phyloP scores from a whole-genome alignment of 2,113 vertebrate species.

The Solenodon paradoxus region DNA sequence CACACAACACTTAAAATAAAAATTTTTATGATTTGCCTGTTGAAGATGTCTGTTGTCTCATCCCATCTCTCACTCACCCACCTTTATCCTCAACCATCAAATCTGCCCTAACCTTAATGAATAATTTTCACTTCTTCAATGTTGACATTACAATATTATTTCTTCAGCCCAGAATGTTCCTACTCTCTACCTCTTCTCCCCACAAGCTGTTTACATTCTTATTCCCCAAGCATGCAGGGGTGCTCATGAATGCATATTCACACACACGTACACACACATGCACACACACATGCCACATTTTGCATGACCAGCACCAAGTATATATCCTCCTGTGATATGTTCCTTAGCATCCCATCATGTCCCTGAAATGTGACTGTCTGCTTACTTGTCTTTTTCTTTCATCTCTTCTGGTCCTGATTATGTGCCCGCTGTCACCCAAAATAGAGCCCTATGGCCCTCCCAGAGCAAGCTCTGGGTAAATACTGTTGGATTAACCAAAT shows the following conservation, averaged over 20 bases:
- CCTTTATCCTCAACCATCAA: not conserved
- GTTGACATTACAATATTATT: not conserved
- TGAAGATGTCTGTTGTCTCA: not conserved
- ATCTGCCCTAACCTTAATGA: not conserved
- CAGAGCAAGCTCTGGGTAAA: not conserved
- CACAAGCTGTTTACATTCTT: not conserved
- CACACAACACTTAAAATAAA: not conserved
- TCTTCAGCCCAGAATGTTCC: not conserved
- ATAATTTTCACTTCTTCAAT: not conserved
- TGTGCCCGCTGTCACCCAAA: not conserved
- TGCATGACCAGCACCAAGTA: not conserved
- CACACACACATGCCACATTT: not conserved
- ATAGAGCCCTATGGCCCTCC: not conserved
- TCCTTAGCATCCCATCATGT: not conserved
- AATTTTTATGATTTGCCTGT: not conserved
- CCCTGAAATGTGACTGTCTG: not conserved
- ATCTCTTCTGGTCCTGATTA: not conserved
- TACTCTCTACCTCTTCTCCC: not conserved
- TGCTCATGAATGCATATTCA: no score
- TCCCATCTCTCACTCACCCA: not conserved
- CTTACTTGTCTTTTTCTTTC: not conserved
- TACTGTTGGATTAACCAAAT: not conserved
- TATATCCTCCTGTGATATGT: not conserved
- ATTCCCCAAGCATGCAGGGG: not conserved
- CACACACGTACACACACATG: not conserved